Base-by-base conservation (phyloP, 2,113 vertebrate genomes). In the Camelus bactrianus region DNA sequence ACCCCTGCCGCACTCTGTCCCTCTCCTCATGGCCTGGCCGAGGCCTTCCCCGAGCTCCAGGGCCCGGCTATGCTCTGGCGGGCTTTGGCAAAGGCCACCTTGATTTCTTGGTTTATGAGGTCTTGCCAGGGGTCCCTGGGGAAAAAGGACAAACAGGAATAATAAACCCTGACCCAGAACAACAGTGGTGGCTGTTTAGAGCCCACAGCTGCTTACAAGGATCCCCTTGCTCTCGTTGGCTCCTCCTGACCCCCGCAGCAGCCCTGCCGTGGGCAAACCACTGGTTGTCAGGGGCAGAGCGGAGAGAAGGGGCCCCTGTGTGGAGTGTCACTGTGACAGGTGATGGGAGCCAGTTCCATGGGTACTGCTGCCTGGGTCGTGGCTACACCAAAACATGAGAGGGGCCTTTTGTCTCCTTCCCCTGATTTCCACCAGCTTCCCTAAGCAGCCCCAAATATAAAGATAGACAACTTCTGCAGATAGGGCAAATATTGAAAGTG, bases 101-200 rank as follows among this genome's bases (percentile, higher is more conserved):
- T 99, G 96, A 99, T 99, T 98, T 99, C 99, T 80, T 99, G 98
- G 26, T 99, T 99, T 97, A 99, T 98, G 87, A 98, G 96, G 19
- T 99, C 98, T 95, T 99, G 98, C 99, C 99, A 99, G 92, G 99
- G 98, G 76, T 98, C 98, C 90, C 99, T 99, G 95, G 35, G 81
- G 97, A 28, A 54, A 89, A 83, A 69, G 9, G 54, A 83, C 42
- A 93, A 64, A 35, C 1, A 10, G 84, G 95, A 0, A 93, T 50
- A 94, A 42, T 93, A 52, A 86, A 85, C 2, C 22, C 10, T 30
- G 22, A 3, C 26, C 24, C 48, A 94, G 48, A 83, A 26, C 12
- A 30, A 10, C 26, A 20, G 26, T 80, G 8, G 0, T 12, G 20
- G 56, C 62, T 10, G 6, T 50, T 16, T 0, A 35, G 15, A 58